Conservation (phyloP, 2,888 invertebrate species). For the Ophion costatus region DNA sequence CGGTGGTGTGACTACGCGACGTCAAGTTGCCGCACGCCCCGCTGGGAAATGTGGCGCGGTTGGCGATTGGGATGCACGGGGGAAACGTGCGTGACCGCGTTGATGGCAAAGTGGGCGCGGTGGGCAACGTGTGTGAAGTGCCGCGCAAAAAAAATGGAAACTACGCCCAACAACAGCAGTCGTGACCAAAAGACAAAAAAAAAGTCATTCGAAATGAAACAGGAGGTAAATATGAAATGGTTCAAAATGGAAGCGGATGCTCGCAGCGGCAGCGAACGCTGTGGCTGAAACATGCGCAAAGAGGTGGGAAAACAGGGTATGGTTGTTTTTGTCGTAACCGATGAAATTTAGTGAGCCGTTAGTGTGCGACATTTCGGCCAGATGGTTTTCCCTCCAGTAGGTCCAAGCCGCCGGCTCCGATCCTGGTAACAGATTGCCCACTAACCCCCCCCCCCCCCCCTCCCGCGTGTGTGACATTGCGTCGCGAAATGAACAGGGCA, state of each 20-base stretch:
- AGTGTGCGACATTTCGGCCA: conserved; percentile 75
- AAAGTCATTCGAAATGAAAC: conserved; percentile 65
- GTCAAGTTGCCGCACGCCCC: too few relatives aligned
- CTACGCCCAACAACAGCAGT: conserved; percentile 25
- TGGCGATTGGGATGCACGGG: neutral
- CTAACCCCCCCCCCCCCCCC: conserved; percentile 50
- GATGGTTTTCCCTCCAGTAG: conserved; percentile 67
- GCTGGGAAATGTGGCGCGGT: too few relatives aligned
- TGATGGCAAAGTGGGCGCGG: neutral
- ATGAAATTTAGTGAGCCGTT: conserved; percentile 78
- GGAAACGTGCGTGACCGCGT: neutral
- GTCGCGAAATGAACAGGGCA: conserved; percentile 53
- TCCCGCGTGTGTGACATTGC: conserved; percentile 55
- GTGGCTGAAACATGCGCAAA: conserved; percentile 21
- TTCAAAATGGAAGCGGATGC: conserved; percentile 25
- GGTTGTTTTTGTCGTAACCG: conserved; percentile 58
- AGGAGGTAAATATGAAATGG: conserved; percentile 70
- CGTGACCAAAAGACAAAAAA: conserved; percentile 33
- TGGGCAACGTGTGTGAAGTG: conserved; percentile 9
- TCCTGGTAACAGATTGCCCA: conserved; percentile 71
- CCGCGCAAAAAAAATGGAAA: neutral
- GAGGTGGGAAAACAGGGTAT: conserved; percentile 11
- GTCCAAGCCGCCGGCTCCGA: conserved; percentile 27
- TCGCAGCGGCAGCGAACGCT: conserved; percentile 38
- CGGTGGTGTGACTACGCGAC: too few relatives aligned